Conservation (phyloP, 2,888 invertebrate species). For the Xylota segnis region DNA sequence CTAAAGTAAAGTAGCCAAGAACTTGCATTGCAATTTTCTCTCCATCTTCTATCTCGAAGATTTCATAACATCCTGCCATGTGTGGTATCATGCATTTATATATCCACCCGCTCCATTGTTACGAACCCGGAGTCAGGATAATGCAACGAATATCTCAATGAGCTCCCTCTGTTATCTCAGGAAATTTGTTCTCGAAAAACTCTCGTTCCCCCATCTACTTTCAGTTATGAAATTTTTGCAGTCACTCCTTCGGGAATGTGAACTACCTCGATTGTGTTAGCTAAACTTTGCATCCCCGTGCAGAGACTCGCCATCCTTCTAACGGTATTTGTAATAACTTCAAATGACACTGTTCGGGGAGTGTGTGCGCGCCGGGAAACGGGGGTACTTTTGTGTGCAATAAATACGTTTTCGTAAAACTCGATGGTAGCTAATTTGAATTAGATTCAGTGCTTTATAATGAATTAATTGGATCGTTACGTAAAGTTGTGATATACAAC, state of each 20-base stretch:
- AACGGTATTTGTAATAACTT: slow-evolving; percentile 47
- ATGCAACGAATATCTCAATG: slow-evolving; percentile 36
- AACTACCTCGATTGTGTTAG: slow-evolving; percentile 63
- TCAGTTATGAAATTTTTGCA: slow-evolving; percentile 37
- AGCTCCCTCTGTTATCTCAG: slow-evolving; percentile 47
- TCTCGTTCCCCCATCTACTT: neutral
- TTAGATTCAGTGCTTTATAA: slow-evolving; percentile 68
- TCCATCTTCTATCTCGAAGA: neutral
- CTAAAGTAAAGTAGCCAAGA: slow-evolving; percentile 18
- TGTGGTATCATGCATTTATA: neutral
- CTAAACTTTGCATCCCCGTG: slow-evolving; percentile 38
- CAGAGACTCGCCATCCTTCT: neutral
- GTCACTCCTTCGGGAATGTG: slow-evolving; percentile 41
- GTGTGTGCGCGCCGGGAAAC: neutral
- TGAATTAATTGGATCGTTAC: slow-evolving; percentile 72
- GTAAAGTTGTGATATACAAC: slow-evolving; percentile 40
- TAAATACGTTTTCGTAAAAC: slow-evolving; percentile 32
- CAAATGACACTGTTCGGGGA: slow-evolving; percentile 45
- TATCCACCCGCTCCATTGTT: slow-evolving; percentile 10
- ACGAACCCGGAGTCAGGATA: slow-evolving; percentile 6
- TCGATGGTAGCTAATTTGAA: slow-evolving; percentile 60
- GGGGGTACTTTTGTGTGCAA: neutral
- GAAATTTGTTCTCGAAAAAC: slow-evolving; percentile 41
- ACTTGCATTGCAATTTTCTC: slow-evolving; percentile 23
- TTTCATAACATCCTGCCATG: slow-evolving; percentile 10